Conservation (phyloP, 2,888 invertebrate species). For the Nebria salina region DNA sequence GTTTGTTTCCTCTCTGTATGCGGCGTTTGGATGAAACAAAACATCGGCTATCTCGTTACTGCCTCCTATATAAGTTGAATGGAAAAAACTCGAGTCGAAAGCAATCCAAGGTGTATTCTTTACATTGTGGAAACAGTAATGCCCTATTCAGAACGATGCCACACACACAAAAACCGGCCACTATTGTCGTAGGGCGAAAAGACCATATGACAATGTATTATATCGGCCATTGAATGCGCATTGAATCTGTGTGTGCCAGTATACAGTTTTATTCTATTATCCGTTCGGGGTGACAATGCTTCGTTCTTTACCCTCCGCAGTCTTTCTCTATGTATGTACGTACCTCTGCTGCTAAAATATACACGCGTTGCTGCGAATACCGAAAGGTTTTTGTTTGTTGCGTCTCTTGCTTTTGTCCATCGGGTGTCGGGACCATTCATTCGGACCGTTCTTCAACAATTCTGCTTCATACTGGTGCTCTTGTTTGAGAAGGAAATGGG, state of each 20-base stretch:
- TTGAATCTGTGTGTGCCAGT: constrained; percentile 55
- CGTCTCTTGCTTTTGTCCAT: constrained; percentile 56
- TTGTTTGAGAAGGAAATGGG: constrained; percentile 38
- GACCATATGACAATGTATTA: constrained; percentile 64
- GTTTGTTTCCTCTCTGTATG: constrained; percentile 32
- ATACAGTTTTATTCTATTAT: constrained; percentile 62
- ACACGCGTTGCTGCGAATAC: constrained; percentile 64
- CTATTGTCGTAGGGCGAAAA: constrained; percentile 60
- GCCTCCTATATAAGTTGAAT: constrained; percentile 22
- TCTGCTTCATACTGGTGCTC: not conserved
- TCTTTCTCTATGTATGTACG: not conserved
- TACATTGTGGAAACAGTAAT: constrained; percentile 53
- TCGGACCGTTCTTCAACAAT: constrained; percentile 13
- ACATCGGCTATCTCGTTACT: constrained; percentile 40
- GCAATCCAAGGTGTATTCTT: constrained; percentile 47
- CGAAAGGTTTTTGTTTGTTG: constrained; percentile 62
- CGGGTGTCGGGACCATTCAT: constrained; percentile 55
- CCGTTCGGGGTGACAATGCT: constrained; percentile 28
- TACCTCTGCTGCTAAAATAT: constrained; percentile 60
- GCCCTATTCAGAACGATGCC: constrained; percentile 60
- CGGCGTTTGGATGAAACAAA: constrained; percentile 35
- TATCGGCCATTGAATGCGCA: constrained; percentile 60
- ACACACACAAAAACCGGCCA: constrained; percentile 58
- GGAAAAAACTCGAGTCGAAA: constrained; percentile 45
- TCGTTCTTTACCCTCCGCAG: not conserved